Conservation (phyloP, 92 coral and sea anemone species). For the Bergia puertoricense region DNA sequence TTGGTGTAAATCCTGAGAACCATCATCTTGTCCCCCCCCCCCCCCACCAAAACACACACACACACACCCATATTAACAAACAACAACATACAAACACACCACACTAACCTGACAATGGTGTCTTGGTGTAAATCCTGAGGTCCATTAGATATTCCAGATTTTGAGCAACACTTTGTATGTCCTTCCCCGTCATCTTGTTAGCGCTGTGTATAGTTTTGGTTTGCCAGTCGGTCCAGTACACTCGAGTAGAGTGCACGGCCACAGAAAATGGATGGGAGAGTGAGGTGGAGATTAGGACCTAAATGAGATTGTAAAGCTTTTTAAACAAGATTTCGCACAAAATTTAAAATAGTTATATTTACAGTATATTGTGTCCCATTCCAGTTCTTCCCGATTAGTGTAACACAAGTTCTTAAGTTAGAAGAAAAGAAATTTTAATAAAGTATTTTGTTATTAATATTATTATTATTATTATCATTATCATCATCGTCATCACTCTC, state of each 20-base stretch:
- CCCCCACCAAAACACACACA: not conserved
- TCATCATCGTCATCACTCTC: no score
- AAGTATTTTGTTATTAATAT: no score
- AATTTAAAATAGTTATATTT: no score
- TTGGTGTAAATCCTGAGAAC: no score
- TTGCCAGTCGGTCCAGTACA: constrained; percentile 69
- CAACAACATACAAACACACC: not conserved
- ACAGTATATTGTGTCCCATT: no score
- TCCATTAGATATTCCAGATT: constrained; percentile 35
- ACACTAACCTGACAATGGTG: constrained; percentile 17
- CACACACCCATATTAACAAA: not conserved
- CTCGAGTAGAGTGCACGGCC: constrained; percentile 36
- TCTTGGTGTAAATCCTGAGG: constrained; percentile 34
- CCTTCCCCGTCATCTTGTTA: constrained; percentile 33
- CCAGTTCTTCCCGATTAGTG: no score
- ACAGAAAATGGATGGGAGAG: constrained; percentile 41
- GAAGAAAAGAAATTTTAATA: no score
- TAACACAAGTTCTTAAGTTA: no score
- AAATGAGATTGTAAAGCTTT: not conserved
- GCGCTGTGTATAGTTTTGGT: constrained; percentile 44
- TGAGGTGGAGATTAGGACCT: constrained; percentile 12
- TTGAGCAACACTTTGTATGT: constrained; percentile 22
- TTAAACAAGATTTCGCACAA: no score
- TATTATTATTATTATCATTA: no score
- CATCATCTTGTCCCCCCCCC: no score